phyloP scores from a whole-genome alignment of 2,113 vertebrate species.

The Murina feae region DNA sequence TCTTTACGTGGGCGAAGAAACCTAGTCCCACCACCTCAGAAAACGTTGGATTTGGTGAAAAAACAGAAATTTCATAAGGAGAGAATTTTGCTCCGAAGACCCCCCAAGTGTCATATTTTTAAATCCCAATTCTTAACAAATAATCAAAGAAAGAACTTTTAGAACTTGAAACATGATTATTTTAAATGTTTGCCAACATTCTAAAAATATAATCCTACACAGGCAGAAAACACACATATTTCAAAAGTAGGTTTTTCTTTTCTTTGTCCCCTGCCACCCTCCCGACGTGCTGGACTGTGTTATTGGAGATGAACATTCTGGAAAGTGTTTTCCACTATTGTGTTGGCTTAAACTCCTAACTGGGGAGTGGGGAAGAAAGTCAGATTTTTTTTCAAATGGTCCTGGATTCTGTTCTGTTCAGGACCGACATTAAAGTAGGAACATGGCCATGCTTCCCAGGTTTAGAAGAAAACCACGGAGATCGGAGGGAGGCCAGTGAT shows the following conservation, averaged over 20 bases:
- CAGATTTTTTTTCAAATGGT: background rate
- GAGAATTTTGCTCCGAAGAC: background rate
- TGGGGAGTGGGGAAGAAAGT: too few relatives aligned
- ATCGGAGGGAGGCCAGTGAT: background rate
- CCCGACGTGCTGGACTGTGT: background rate
- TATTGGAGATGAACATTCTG: background rate
- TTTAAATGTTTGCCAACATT: background rate
- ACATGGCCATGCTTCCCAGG: too few relatives aligned
- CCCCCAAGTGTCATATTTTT: background rate
- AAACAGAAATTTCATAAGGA: background rate
- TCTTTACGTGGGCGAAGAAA: background rate
- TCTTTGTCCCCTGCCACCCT: background rate
- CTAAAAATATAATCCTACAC: background rate
- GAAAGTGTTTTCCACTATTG: background rate
- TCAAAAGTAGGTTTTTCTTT: background rate
- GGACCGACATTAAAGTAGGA: background rate
- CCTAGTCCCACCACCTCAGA: background rate
- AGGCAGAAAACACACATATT: background rate
- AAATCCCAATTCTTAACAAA: background rate
- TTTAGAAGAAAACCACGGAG: background rate
- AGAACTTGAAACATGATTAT: background rate
- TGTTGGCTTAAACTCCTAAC: background rate
- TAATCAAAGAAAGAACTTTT: background rate
- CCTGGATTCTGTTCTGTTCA: background rate
- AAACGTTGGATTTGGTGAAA: background rate